Evolutionary conservation across 1,140 invertebrate species (phyloP).

Genomic region (Platyscapa corneri): DNA sequence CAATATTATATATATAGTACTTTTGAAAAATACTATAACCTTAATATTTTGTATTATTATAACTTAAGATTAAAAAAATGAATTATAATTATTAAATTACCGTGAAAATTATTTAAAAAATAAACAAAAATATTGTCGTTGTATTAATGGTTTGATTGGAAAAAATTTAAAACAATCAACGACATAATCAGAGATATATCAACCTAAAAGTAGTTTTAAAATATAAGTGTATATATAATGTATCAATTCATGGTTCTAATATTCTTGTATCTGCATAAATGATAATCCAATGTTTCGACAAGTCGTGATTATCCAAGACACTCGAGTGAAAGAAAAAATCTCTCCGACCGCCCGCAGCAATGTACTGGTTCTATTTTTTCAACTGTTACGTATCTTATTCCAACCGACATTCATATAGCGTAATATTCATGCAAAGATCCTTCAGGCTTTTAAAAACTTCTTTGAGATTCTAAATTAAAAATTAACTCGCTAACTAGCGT

Average conservation of each 20-base stretch:
- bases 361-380: slow-evolving; percentile 9
- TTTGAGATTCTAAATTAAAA: neutral
- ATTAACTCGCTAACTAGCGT: neutral
- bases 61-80: too few relatives aligned
- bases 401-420: slow-evolving; percentile 7
- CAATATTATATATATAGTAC: too few relatives aligned
- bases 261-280: neutral
- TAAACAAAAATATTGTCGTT: too few relatives aligned
- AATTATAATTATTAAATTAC: too few relatives aligned
- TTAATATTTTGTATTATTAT: too few relatives aligned
- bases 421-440: neutral
- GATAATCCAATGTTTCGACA: slow-evolving; percentile 7
- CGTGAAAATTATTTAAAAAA: too few relatives aligned
- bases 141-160: too few relatives aligned
- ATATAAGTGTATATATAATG: neutral
- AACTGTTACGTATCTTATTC: neutral
- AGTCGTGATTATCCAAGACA: neutral
- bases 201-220: neutral
- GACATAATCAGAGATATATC: neutral
- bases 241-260: neutral
- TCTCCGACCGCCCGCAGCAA: neutral
- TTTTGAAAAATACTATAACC: too few relatives aligned
- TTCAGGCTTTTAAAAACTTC: neutral
- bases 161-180: neutral
- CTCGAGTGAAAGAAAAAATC: neutral